Percentiles rank a stretch among this genome's conserved stretches.
phyloP scores from a whole-genome alignment of 2,113 vertebrate genomes.

The Lepus americanus region DNA sequence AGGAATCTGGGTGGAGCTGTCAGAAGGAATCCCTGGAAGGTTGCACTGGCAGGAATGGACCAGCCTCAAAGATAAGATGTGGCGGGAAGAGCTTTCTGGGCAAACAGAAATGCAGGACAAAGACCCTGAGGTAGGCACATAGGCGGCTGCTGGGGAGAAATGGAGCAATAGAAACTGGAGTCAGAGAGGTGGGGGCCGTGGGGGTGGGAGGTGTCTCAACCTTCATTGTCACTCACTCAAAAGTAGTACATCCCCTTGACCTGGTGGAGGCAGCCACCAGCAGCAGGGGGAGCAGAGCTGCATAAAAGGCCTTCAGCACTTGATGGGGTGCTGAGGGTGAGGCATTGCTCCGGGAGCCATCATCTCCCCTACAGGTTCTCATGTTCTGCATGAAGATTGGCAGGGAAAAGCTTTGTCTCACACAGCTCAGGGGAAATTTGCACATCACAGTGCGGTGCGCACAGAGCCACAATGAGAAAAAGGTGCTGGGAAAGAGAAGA shows the following conservation, averaged over 20 bases:
- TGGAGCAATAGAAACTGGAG: not conserved
- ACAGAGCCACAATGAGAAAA: not conserved
- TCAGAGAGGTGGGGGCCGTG: not conserved
- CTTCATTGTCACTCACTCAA: not conserved
- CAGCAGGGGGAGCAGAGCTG: not conserved
- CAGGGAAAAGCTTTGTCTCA: not conserved
- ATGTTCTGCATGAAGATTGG: not conserved
- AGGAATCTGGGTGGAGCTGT: not conserved
- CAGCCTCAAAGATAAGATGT: not conserved
- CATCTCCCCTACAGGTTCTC: not conserved
- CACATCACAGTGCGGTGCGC: not conserved
- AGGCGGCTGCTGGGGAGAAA: not conserved
- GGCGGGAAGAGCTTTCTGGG: not conserved
- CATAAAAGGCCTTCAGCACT: not conserved
- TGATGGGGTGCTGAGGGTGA: not conserved
- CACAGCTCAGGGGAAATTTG: not conserved
- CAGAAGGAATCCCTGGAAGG: not conserved
- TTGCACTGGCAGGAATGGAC: conserved; percentile 29
- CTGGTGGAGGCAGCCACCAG: not conserved
- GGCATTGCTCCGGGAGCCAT: not conserved
- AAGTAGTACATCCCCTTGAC: not conserved
- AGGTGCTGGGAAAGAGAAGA: not conserved
- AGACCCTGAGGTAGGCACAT: not conserved
- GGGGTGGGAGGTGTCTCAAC: not conserved
- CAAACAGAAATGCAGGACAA: not conserved